Evolutionary conservation across 2,113 vertebrate species (phyloP).

Genomic region (Apaloderma vittatum): DNA sequence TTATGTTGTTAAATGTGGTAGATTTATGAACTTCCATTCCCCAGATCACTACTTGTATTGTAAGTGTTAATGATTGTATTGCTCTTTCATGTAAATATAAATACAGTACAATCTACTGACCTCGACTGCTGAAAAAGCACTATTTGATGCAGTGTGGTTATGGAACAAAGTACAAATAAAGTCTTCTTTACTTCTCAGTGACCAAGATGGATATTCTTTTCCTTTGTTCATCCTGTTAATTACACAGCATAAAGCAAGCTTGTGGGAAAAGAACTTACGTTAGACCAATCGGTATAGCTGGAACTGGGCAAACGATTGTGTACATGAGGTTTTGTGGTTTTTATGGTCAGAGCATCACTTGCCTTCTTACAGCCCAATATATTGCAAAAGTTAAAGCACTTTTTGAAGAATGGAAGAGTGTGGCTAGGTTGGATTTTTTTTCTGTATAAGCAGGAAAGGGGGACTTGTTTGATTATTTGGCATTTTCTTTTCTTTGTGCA

Average conservation of each 20-base stretch:
- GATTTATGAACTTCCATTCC: slow-evolving; percentile 9
- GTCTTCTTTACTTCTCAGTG: neutral
- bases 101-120: neutral
- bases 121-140: slow-evolving; percentile 45
- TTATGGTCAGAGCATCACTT: neutral
- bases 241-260: neutral
- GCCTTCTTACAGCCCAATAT: neutral
- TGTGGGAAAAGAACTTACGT: neutral
- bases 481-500: neutral
- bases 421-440: neutral
- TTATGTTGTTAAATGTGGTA: slow-evolving; percentile 29
- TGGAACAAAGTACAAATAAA: neutral
- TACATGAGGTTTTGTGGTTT: neutral
- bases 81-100: slow-evolving; percentile 23
- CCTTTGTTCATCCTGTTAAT: slow-evolving; percentile 5
- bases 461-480: neutral
- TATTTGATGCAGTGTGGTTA: slow-evolving; percentile 37
- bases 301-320: neutral
- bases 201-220: neutral
- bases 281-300: neutral
- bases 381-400: neutral
- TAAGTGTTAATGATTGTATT: slow-evolving; percentile 49
- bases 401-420: neutral
- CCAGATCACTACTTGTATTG: slow-evolving; percentile 41
- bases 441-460: neutral